Evolutionary conservation across 1,140 invertebrate genomes (phyloP).

Genomic region (Drosophila ficusphila): DNA sequence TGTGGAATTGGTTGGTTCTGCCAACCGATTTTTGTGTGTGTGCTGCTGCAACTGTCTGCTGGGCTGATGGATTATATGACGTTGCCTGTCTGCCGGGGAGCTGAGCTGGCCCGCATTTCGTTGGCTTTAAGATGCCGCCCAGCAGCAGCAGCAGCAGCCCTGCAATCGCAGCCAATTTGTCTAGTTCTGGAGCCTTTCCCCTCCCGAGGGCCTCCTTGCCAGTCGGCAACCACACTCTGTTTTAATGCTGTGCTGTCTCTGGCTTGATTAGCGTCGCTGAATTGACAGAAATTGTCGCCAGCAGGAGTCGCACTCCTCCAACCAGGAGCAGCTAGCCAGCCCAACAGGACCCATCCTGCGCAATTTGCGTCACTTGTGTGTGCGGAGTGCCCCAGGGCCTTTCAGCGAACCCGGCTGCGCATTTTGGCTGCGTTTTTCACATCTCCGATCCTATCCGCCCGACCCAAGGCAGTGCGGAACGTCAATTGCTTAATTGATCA

Average conservation of each 20-base stretch:
- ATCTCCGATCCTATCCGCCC: background rate
- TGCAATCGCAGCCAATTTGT: slow-evolving; percentile 74
- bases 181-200: slow-evolving; percentile 20
- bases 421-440: slow-evolving; percentile 39
- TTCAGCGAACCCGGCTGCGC: slow-evolving; percentile 28
- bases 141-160: no score
- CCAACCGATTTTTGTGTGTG: no score
- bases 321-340: background rate
- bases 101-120: slow-evolving; percentile 58
- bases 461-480: slow-evolving; percentile 10
- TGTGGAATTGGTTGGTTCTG: no score
- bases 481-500: slow-evolving; percentile 84
- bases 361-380: slow-evolving; percentile 72
- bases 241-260: slow-evolving; percentile 65
- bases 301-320: slow-evolving; percentile 15
- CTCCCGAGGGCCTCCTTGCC: background rate
- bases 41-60: slow-evolving; percentile 65
- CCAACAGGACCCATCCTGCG: slow-evolving; percentile 12
- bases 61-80: slow-evolving; percentile 75
- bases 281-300: slow-evolving; percentile 79
- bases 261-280: slow-evolving; percentile 79
- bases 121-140: slow-evolving; percentile 40
- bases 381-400: slow-evolving; percentile 11
- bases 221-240: slow-evolving; percentile 13
- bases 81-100: slow-evolving; percentile 33